phyloP scores from a whole-genome alignment of 1,140 invertebrate genomes.

The Zaprionus gabonicus region DNA sequence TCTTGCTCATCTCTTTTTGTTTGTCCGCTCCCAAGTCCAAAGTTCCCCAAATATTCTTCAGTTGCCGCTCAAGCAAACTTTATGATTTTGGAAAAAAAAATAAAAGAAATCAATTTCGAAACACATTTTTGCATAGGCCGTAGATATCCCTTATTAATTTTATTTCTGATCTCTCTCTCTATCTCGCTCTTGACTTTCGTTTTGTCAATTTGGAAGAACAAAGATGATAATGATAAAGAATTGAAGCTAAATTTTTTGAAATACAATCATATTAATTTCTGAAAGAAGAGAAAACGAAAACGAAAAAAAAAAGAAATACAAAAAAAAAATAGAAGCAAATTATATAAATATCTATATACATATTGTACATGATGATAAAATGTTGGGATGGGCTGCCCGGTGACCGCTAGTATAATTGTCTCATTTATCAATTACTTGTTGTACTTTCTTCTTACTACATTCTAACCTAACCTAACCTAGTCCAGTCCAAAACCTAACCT shows the following conservation, averaged over 20 bases:
- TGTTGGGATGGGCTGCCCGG: conserved; percentile 85
- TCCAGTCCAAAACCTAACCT: conserved; percentile 48
- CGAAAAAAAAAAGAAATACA: conserved; percentile 29
- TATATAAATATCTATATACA: conserved; percentile 69
- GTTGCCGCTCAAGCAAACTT: conserved; percentile 51
- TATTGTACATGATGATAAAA: conserved; percentile 83
- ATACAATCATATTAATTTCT: conserved; percentile 27
- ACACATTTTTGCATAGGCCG: conserved; percentile 66
- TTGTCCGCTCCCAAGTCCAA: conserved; percentile 59
- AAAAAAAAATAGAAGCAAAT: conserved; percentile 40
- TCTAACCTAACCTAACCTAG: conserved; percentile 71
- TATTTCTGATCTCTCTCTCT: conserved; percentile 47
- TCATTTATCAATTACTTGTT: conserved; percentile 83
- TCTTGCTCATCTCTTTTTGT: conserved; percentile 43
- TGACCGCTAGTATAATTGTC: conserved; percentile 84
- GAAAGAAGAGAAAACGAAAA: conserved; percentile 23
- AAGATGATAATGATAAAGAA: conserved; percentile 49
- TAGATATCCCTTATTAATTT: conserved; percentile 61
- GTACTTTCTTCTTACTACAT: conserved; percentile 81
- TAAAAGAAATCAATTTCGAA: conserved; percentile 48
- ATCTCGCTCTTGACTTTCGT: conserved; percentile 50
- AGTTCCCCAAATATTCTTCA: conserved; percentile 48
- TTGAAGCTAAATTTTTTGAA: conserved; percentile 68
- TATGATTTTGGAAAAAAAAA: conserved; percentile 27
- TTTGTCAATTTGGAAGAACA: conserved; percentile 68